Base-by-base conservation (phyloP, 1,140 invertebrate genomes). In the Drosophila ogumai region DNA sequence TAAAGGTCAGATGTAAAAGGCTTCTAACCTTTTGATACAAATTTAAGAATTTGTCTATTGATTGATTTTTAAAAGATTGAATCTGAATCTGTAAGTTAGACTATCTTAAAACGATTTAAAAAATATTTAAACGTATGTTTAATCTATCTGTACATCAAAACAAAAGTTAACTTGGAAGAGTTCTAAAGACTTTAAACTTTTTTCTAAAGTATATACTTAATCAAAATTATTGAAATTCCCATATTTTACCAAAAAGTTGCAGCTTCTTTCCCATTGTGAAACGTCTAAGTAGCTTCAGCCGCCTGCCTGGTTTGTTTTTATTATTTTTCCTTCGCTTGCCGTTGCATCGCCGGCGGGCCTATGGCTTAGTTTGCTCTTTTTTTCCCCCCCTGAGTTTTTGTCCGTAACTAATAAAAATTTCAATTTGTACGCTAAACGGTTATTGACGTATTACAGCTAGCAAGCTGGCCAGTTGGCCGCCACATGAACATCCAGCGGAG, bases 341-440 rank as follows among this genome's bases (percentile, higher is more conserved):
- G 73, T 60, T 74, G 72, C 68, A 80, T 63, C 80, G 84, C 84
- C 84, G 76, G 76, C 76, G 76, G 84, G 84, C 67, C 75, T 82
- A 63, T 79, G 82, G 71, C 75, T 82, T 79, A 86, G 68, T 86
- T 86, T 87, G 79, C 79, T 81, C 77, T 82, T 64, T 77, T 69
- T 69, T 85, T 86, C 76, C 46, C 63, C 52, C 54, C 19, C 40
- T 36, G 46, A 47, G 66, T 58, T 57, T 34, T 55, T 55, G 82
- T 73, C 85, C 85, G 85, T 88, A 84, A 90, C 85, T 88, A 90
- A 88, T 88, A 88, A 88, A 88, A 88, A 88, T 88, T 88, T 88
- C 85, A 88, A 88, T 88, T 88, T 88, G 85, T 88, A 88, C 85
- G 85, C 85, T 88, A 88, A 88, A 88, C 85, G 85, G 85, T 88